Base-by-base conservation (phyloP, 2,888 invertebrate genomes). In the Notocelia uddmanniana region DNA sequence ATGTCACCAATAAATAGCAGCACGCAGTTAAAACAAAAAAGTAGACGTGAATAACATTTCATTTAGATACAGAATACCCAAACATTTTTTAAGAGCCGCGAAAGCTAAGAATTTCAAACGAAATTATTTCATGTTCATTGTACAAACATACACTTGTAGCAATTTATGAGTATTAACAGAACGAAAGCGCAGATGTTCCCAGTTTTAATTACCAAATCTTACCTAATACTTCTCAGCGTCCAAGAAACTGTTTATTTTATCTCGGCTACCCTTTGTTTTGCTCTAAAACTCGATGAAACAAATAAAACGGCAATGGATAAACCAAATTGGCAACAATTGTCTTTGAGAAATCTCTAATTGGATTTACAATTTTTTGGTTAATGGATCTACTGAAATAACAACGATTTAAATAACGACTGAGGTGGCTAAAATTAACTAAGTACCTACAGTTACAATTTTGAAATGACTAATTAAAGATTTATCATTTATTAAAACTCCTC, bases 171-270 rank as follows among this genome's bases (percentile, higher is more conserved):
- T 55, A 62, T 72, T 68, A 72, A 55, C 59, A 67, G 72, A 54
- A 72, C 81, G 81, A 77, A 79, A 73, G 73, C 75, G 75, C 75
- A 75, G 77, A 82, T 81, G 81, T 79, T 81, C 79, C 79, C 79
- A 74, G 76, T 79, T 79, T 79, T 83, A 82, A 85, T 84, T 83
- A 79, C 79, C 76, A 84, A 82, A 78, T 81, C 80, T 84, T 79
- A 81, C 68, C 72, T 72, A 57, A 72, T 68, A 72, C 72, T 68
- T 83, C 84, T 79, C 79, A 81, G 81, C 82, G 77, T 72, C 78
- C 69, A 74, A 83, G 82, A 83, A 89, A 89, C 88, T 87, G 85
- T 89, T 89, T 89, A 84, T 85, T 87, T 88, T 89, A 89, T 89
- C 88, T 87, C 76, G 72, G 75, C 80, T 83, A 83, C 85, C 86